Percentiles rank a stretch among this genome's conserved stretches.
These are phyloP conservation scores for Macrobrachium rosenbergii DNA, from an alignment of 1,140 invertebrate species.

Conservation along the genomic window DNA sequence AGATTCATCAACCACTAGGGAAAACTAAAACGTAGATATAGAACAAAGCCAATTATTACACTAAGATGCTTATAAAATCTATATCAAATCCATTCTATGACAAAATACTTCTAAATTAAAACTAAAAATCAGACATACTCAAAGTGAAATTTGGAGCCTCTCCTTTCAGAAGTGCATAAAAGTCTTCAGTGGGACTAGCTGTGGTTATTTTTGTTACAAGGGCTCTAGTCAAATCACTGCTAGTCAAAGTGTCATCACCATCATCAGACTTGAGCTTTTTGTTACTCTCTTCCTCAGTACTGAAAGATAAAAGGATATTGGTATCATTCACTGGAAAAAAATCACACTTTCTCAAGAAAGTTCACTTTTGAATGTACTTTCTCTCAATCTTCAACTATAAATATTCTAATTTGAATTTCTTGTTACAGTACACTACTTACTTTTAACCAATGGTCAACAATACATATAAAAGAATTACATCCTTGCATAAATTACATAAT, in stretches of 20 bases:
- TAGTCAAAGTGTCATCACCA: slow-evolving; percentile 20
- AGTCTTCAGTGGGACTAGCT: slow-evolving; percentile 48
- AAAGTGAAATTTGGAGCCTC: slow-evolving; percentile 49
- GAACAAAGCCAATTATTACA: no score
- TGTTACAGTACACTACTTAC: no score
- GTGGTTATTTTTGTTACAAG: slow-evolving; percentile 46
- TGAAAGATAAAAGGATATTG: neutral
- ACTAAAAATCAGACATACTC: slow-evolving; percentile 11
- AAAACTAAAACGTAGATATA: no score
- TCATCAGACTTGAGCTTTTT: slow-evolving; percentile 39
- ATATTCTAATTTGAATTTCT: no score
- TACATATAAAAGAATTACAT: no score
- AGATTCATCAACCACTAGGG: no score
- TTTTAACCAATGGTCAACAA: no score
- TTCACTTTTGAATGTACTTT: neutral
- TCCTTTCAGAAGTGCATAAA: slow-evolving; percentile 36
- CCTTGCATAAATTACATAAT: no score
- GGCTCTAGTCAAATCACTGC: slow-evolving; percentile 27
- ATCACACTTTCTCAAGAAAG: neutral
- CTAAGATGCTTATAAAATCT: no score
- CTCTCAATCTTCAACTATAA: no score
- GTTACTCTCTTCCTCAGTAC: neutral
- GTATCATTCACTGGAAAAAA: neutral
- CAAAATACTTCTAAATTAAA: no score
- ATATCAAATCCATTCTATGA: no score